Base-by-base conservation (phyloP, 2,888 invertebrate genomes). In the Thalpophila matura region DNA sequence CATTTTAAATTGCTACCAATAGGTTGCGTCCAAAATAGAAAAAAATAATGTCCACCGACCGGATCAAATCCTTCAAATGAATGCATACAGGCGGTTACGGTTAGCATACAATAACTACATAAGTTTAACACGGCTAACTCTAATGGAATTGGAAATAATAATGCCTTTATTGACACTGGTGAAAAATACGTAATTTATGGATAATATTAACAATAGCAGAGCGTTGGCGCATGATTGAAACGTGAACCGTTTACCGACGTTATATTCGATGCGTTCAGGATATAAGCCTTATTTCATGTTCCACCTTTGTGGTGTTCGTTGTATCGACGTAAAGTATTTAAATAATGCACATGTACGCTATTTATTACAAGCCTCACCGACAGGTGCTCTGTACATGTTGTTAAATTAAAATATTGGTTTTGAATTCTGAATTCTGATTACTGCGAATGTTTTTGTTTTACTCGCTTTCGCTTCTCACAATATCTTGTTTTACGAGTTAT, bases 121-220 rank as follows among this genome's bases (percentile, higher is more conserved):
- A 64, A 73, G 50, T 62, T 67, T 65, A 74, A 68, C 58, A 64
- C 60, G 47, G 64, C 40, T 46, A 59, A 55, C 55, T 71, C 67
- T 86, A 86, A 87, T 85, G 85, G 83, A 79, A 73, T 77, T 69
- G 66, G 79, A 85, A 83, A 86, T 85, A 86, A 85, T 85, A 73
- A 72, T 64, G 66, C 46, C 54, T 49, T 67, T 65, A 72, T 65
- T 65, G 68, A 64, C 40, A 71, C 47, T 55, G 40, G 33, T 62
- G 53, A 57, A 77, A 74, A 65, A 68, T 68, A 75, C 59, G 72
- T 74, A 70, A 77, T 74, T 64, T 71, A 80, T 75, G 63, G 33
- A 63, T 58, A 75, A 73, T 77, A 79, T 73, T 60, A 70, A 69
- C 58, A 59, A 74, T 71, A 56, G 53, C 40, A 40, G 60, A 50